Conservation (phyloP, 2,888 invertebrate genomes). For the Sarcophaga rosellei region DNA sequence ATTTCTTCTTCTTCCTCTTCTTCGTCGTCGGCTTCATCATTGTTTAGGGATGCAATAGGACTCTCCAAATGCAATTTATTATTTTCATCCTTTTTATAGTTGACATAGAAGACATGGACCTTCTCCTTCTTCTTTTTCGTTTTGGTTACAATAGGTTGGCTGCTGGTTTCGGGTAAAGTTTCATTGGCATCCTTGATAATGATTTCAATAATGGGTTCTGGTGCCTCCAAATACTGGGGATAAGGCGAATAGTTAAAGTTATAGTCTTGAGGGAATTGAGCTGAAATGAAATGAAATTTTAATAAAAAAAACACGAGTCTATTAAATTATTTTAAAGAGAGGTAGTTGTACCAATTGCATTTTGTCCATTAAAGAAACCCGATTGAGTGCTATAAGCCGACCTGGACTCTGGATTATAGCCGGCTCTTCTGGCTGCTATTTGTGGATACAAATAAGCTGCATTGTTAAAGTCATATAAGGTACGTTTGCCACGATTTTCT, state of each 20-base stretch:
- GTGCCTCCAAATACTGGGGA: constrained; percentile 87
- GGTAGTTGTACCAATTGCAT: constrained; percentile 73
- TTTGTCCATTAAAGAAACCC: constrained; percentile 77
- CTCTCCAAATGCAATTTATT: constrained; percentile 90
- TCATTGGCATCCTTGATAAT: constrained; percentile 95
- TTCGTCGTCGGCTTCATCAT: constrained; percentile 83
- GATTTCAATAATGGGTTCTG: constrained; percentile 95
- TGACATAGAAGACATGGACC: constrained; percentile 94
- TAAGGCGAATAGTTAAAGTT: constrained; percentile 76
- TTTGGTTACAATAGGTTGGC: constrained; percentile 81
- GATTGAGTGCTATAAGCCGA: constrained; percentile 74
- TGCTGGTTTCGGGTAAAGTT: constrained; percentile 85
- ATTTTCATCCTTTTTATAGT: constrained; percentile 92
- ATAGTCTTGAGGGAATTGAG: constrained; percentile 74
- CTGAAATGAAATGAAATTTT: constrained; percentile 66
- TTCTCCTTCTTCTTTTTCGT: constrained; percentile 88
- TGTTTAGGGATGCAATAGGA: constrained; percentile 89
- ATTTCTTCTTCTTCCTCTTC: constrained; percentile 82
- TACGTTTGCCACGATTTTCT: constrained; percentile 80
- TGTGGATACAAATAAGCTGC: constrained; percentile 76
- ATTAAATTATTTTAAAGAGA: not conserved
- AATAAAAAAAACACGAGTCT: not conserved
- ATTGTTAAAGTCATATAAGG: constrained; percentile 78
- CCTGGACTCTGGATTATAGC: constrained; percentile 72
- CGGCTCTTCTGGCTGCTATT: constrained; percentile 76